phyloP scores from a whole-genome alignment of 2,113 vertebrate genomes.

The Odontesthes bonariensis region DNA sequence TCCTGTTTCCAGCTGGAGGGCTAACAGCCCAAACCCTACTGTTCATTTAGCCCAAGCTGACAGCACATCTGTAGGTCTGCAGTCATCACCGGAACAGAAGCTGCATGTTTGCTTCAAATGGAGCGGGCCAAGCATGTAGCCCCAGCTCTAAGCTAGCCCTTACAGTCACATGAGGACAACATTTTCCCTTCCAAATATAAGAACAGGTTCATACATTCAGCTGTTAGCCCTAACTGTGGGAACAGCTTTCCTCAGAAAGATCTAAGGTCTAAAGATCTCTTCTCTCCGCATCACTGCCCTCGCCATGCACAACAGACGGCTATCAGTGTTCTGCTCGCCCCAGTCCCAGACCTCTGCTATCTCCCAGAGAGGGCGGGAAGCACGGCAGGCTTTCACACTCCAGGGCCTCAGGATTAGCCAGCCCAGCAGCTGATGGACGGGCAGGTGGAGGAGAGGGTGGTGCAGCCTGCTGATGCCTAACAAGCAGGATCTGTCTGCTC shows the following conservation, averaged over 20 bases:
- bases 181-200: no score
- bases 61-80: no score
- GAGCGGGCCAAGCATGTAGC: no score
- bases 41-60: no score
- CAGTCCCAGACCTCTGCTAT: slow-evolving; percentile 22
- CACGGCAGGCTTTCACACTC: slow-evolving; percentile 55
- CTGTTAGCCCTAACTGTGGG: no score
- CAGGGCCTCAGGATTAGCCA: slow-evolving; percentile 50
- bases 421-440: slow-evolving; percentile 54
- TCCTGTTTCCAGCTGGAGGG: no score
- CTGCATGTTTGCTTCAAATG: no score
- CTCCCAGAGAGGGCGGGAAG: slow-evolving; percentile 8
- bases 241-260: neutral
- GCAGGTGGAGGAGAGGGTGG: slow-evolving; percentile 11
- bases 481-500: neutral
- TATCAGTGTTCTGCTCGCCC: slow-evolving; percentile 46
- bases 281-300: slow-evolving; percentile 49
- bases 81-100: no score
- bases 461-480: slow-evolving; percentile 30
- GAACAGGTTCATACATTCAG: no score
- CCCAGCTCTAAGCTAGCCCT: no score
- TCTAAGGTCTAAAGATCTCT: slow-evolving; percentile 1
- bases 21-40: no score
- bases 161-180: no score
- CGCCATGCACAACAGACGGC: slow-evolving; percentile 55